Conservation (phyloP, 1,140 invertebrate species). For the Mya arenaria region DNA sequence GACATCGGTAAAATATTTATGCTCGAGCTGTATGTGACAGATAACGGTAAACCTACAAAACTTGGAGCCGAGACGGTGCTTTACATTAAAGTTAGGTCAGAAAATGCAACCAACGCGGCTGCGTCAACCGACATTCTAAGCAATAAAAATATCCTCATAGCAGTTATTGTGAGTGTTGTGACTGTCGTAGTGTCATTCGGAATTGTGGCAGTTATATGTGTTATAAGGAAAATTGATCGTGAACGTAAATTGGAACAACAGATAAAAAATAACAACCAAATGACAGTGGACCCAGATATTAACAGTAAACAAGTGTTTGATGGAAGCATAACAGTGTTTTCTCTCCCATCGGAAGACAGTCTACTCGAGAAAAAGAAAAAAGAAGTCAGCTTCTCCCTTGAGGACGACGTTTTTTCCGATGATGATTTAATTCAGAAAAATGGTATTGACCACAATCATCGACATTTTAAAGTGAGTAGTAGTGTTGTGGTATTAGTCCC, state of each 20-base stretch:
- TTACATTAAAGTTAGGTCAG: conserved; percentile 10
- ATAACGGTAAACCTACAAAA: conserved; percentile 40
- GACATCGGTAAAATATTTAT: conserved; percentile 18
- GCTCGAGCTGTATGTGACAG: conserved; percentile 30
- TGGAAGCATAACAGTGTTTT: conserved; percentile 56
- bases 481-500: background rate
- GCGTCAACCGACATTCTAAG: conserved; percentile 21
- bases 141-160: conserved; percentile 48
- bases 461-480: conserved; percentile 57
- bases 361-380: conserved; percentile 52
- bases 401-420: conserved; percentile 56
- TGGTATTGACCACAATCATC: conserved; percentile 25
- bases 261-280: conserved; percentile 35
- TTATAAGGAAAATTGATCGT: conserved; percentile 45
- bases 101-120: conserved; percentile 2
- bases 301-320: conserved; percentile 44
- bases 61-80: background rate
- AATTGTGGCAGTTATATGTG: conserved; percentile 43
- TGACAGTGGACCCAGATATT: conserved; percentile 31
- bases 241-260: conserved; percentile 44
- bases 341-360: conserved; percentile 53
- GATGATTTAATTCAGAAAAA: conserved; percentile 51
- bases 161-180: conserved; percentile 47
- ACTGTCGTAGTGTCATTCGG: conserved; percentile 50
- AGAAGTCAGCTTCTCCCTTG: conserved; percentile 52